Evolutionary conservation across 92 coral and sea anemone species (phyloP).

Genomic region (Actinernus sp.): DNA sequence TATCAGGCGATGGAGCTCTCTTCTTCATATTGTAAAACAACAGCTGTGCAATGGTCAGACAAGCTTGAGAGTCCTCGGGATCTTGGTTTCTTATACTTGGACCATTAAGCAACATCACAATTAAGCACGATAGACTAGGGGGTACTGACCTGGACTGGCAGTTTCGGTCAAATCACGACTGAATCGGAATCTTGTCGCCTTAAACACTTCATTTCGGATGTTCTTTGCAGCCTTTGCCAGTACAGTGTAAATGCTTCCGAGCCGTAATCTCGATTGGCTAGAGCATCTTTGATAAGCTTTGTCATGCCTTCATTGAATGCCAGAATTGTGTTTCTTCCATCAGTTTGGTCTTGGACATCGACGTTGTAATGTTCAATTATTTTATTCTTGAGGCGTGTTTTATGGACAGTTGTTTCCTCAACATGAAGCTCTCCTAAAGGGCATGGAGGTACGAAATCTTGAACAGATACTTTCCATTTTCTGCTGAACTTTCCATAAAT

Average conservation of each 20-base stretch:
- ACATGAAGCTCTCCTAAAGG: slow-evolving; percentile 21
- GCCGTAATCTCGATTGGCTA: slow-evolving; percentile 10
- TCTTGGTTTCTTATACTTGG: slow-evolving; percentile 31
- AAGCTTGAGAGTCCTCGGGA: slow-evolving; percentile 45
- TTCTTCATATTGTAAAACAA: slow-evolving; percentile 38
- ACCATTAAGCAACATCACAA: slow-evolving; percentile 35
- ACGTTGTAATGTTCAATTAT: no score
- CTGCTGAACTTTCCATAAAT: slow-evolving; percentile 38
- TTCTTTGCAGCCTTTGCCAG: slow-evolving; percentile 28
- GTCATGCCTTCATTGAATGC: slow-evolving; percentile 54
- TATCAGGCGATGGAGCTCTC: background rate
- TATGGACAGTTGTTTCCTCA: no score
- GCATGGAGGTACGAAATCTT: slow-evolving; percentile 38
- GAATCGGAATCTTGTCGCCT: no score
- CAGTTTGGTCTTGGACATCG: slow-evolving; percentile 48
- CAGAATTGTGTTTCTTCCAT: slow-evolving; percentile 49
- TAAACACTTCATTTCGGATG: slow-evolving; percentile 21
- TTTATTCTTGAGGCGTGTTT: no score
- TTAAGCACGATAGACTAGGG: slow-evolving; percentile 25
- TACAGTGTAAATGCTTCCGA: slow-evolving; percentile 20
- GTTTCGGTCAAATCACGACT: no score
- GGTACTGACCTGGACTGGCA: slow-evolving; percentile 35
- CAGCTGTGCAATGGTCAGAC: slow-evolving; percentile 39
- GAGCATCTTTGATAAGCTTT: slow-evolving; percentile 28
- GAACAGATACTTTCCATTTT: slow-evolving; percentile 31